Evolutionary conservation across 1,140 invertebrate species (phyloP).

Genomic region (Physella acuta): DNA sequence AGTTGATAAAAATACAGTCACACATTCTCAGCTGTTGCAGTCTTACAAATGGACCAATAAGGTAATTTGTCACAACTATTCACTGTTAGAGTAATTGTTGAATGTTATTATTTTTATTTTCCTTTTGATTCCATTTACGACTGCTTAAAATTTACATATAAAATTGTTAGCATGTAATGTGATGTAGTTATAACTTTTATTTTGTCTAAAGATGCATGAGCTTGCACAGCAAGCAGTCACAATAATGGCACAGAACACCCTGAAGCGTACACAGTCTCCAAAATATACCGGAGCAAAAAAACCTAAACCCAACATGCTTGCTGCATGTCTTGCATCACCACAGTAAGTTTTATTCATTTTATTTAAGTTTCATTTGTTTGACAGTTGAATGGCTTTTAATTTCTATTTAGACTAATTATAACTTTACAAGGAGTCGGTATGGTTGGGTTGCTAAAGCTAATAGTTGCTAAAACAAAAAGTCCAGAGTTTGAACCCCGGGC

Average conservation of each 20-base stretch:
- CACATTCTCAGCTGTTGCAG: constrained; percentile 45
- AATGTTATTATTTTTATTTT: not conserved
- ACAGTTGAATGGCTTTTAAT: too few species aligned
- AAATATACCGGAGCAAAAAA: constrained; percentile 32
- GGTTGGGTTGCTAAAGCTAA: too few species aligned
- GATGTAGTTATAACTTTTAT: not conserved
- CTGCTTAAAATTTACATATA: too few species aligned
- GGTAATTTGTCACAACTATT: constrained; percentile 28
- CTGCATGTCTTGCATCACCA: constrained; percentile 33
- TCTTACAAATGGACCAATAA: constrained; percentile 55
- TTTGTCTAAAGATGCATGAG: constrained; percentile 39
- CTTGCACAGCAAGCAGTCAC: constrained; percentile 36
- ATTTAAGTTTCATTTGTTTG: too few species aligned
- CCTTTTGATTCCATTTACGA: too few species aligned
- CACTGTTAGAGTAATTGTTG: not conserved
- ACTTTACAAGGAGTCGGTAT: too few species aligned
- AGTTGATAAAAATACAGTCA: constrained; percentile 45
- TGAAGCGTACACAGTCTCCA: constrained; percentile 42
- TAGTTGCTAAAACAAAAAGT: too few species aligned
- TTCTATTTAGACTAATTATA: too few species aligned
- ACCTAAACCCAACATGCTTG: constrained; percentile 32
- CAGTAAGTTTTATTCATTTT: constrained; percentile 22
- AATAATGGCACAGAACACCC: constrained; percentile 37
- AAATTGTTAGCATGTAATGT: too few species aligned
- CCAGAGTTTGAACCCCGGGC: too few species aligned